Conservation (phyloP, 2,113 vertebrate genomes). For the Pseudolaguvia tuberculata region DNA sequence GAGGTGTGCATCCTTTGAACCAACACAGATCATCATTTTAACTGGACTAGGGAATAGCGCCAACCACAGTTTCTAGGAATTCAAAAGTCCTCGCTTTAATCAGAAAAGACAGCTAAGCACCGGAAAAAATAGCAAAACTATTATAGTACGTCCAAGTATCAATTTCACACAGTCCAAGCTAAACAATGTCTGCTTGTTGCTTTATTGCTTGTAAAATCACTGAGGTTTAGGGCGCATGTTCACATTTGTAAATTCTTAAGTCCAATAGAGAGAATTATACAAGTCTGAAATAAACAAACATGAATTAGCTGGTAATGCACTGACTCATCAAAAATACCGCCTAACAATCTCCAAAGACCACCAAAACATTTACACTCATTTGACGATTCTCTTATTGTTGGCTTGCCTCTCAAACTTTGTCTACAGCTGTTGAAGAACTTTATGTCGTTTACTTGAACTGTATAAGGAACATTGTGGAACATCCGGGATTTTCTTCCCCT, state of each 20-base stretch:
- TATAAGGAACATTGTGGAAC: constrained; percentile 29
- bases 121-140: constrained; percentile 38
- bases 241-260: constrained; percentile 29
- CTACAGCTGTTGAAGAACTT: constrained; percentile 42
- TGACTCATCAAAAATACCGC: constrained; percentile 20
- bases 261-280: constrained; percentile 35
- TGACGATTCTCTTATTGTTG: constrained; percentile 40
- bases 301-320: constrained; percentile 45
- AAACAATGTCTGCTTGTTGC: constrained; percentile 37
- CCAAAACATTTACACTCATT: constrained; percentile 39
- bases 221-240: constrained; percentile 16
- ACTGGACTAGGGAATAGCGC: not conserved
- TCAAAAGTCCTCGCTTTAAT: constrained; percentile 30
- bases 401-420: constrained; percentile 30
- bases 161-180: constrained; percentile 35
- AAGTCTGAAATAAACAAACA: constrained; percentile 44
- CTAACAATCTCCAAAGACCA: constrained; percentile 32
- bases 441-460: constrained; percentile 40
- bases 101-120: constrained; percentile 39
- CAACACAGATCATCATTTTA: constrained; percentile 39
- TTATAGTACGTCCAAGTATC: constrained; percentile 32
- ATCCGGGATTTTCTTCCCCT: constrained; percentile 1
- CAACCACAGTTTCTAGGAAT: constrained; percentile 32
- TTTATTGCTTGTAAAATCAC: constrained; percentile 25
- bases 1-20: constrained; percentile 38